phyloP scores from a whole-genome alignment of 1,140 invertebrate genomes.

The Musca domestica region DNA sequence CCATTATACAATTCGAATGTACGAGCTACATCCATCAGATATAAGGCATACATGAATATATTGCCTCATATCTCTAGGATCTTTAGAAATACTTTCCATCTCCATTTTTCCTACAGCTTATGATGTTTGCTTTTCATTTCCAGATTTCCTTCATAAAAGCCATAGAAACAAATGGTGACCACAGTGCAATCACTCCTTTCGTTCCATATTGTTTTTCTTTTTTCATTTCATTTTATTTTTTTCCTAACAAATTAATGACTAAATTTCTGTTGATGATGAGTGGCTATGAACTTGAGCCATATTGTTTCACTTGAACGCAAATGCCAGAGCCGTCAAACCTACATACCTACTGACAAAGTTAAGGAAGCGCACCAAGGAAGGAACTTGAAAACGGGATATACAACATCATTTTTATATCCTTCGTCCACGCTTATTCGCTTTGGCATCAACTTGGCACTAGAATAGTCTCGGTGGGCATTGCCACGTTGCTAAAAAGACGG shows the following conservation, averaged over 20 bases:
- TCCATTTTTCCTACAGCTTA: too few species aligned
- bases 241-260: constrained; percentile 5
- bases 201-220: not conserved
- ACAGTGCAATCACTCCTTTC: too few species aligned
- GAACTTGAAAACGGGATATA: constrained; percentile 7
- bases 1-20: too few species aligned
- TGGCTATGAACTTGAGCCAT: constrained; percentile 10
- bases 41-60: too few species aligned
- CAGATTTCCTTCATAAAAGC: too few species aligned
- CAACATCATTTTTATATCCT: constrained; percentile 21
- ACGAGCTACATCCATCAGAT: too few species aligned
- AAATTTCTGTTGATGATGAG: constrained; percentile 9
- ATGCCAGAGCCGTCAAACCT: constrained; percentile 6
- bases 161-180: too few species aligned
- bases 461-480: not conserved
- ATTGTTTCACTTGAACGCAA: constrained; percentile 12
- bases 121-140: too few species aligned
- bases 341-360: not conserved
- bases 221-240: not conserved
- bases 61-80: too few species aligned
- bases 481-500: not conserved
- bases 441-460: not conserved
- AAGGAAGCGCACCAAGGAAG: constrained; percentile 2
- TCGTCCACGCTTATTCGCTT: not conserved
- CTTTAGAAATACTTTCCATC: too few species aligned